Percentiles rank a stretch among this genome's conserved stretches.
phyloP scores from a whole-genome alignment of 30 jellyfish, hydroid and myxozoan genomes.

The Turritopsis rubra region DNA sequence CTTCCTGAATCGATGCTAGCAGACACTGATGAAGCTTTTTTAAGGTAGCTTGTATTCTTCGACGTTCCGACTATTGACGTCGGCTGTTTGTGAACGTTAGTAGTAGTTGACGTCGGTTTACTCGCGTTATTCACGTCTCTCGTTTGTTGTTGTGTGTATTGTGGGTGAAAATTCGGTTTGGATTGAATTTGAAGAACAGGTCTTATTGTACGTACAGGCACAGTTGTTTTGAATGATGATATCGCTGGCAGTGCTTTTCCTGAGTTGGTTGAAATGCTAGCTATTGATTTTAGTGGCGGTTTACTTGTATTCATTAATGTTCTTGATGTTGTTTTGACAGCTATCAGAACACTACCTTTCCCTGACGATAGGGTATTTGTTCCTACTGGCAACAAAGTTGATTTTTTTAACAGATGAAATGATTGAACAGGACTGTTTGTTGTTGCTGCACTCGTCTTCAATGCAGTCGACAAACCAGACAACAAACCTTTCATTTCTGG shows the following conservation, averaged over 20 bases:
- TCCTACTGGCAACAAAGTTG: neutral
- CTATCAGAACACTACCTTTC: conserved; percentile 11
- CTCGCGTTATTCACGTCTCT: neutral
- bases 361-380: neutral
- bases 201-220: neutral
- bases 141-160: neutral
- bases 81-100: neutral
- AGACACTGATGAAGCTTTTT: conserved; percentile 4
- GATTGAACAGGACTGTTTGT: neutral
- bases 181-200: neutral
- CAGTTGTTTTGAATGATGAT: conserved; percentile 3
- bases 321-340: neutral
- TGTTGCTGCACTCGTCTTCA: conserved; percentile 8
- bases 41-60: neutral
- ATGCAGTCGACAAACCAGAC: conserved; percentile 17
- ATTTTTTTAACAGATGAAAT: conserved; percentile 1
- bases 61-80: neutral
- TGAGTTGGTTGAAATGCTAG: neutral
- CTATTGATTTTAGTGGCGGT: neutral
- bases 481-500: conserved; percentile 22
- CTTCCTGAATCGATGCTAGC: conserved; percentile 14
- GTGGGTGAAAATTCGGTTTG: neutral
- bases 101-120: neutral
- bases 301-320: neutral
- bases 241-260: neutral